These are phyloP conservation scores for Henicopernis longicauda DNA, from an alignment of 2,113 vertebrate genomes.

Conservation along the genomic window DNA sequence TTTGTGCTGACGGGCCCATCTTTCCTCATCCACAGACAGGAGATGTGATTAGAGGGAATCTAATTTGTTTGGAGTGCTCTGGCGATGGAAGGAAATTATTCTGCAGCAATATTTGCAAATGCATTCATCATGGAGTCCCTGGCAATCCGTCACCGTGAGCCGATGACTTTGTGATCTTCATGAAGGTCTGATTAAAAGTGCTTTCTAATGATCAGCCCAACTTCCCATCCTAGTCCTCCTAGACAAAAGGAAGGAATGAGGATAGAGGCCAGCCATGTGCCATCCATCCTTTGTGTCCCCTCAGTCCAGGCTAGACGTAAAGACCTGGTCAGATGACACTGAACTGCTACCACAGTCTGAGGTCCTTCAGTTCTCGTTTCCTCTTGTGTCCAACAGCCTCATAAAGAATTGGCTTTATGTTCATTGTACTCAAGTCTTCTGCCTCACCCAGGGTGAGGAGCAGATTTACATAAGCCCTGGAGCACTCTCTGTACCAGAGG, in stretches of 20 bases:
- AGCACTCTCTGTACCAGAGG: neutral
- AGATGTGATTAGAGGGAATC: constrained; percentile 79
- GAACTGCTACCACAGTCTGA: neutral
- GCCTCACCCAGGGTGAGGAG: neutral
- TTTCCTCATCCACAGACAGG: constrained; percentile 70
- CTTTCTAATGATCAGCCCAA: constrained; percentile 53
- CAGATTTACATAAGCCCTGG: neutral
- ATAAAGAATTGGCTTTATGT: neutral
- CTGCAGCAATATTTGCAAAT: constrained; percentile 79
- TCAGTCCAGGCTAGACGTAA: neutral
- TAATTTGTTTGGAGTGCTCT: constrained; percentile 80
- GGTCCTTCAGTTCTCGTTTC: neutral
- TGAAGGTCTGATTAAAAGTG: constrained; percentile 67
- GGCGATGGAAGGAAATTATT: constrained; percentile 77
- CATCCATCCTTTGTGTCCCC: neutral
- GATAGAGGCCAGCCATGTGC: neutral
- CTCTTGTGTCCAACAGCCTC: neutral
- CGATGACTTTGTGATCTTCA: constrained; percentile 70
- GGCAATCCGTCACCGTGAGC: constrained; percentile 55
- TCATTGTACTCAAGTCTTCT: neutral
- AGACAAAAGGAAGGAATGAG: neutral
- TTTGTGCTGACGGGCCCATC: constrained; percentile 68
- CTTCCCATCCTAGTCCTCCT: constrained; percentile 3
- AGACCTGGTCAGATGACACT: neutral
- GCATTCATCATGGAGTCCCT: constrained; percentile 73